Evolutionary conservation across 2,113 vertebrate genomes (phyloP), one percentile per base, ranked within the genome.

Genomic region (Scopus umbretta): DNA sequence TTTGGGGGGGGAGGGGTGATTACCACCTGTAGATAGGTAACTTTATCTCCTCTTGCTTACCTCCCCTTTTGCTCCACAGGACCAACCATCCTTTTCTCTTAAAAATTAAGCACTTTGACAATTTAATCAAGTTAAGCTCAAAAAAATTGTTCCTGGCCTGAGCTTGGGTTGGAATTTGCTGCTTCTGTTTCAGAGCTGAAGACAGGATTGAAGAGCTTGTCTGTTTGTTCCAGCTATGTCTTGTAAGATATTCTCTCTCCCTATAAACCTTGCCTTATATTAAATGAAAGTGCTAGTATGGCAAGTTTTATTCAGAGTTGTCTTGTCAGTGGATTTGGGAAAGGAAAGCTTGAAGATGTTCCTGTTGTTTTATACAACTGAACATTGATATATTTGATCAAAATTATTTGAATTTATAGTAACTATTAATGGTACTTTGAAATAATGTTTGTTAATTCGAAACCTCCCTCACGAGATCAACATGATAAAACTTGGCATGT

Each of bases 111-210:
- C 91, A 89, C 76, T 95, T 92, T 96, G 76, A 91, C 86, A 95
- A 27, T 94, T 96, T 95, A 91, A 95, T 52, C 80, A 67, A 96
- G 80, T 91, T 97, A 95, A 96, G 47, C 56, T 89, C 80, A 97
- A 78, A 96, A 93, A 90, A 94, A 38, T 36, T 74, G 83, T 91
- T 96, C 86, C 86, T 97, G 91, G 76, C 94, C 86, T 96, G 86
- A 94, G 52, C 86, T 91, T 94, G 94, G 86, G 72, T 89, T 97
- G 93, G 91, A 96, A 95, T 96, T 96, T 92, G 86, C 93, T 95
- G 80, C 95, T 96, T 96, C 94, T 96, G 89, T 96, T 96, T 96
- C 93, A 96, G 84, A 97, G 81, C 26, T 88, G 91, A 96, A 89
- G 89, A 97, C 86, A 96, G 84, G 66, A 96, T 75, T 96, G 93